Base-by-base conservation (phyloP, 2,888 invertebrate genomes). In the Stenchaetothrips biformis region DNA sequence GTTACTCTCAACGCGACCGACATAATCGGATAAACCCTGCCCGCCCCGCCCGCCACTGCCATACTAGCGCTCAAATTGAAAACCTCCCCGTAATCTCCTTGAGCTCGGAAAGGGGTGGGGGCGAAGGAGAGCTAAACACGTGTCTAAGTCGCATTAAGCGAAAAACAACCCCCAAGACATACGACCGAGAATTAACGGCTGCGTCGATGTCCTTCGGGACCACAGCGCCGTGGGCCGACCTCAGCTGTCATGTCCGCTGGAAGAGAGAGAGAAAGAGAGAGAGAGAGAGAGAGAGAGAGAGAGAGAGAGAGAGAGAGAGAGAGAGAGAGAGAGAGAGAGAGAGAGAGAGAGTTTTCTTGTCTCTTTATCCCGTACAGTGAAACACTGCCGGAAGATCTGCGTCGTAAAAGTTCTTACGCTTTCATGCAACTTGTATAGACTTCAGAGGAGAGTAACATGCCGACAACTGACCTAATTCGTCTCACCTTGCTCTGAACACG, bases 1-100 rank as follows among this genome's bases (percentile, higher is more conserved):
- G 67, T 74, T 74, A 74, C 67, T 74, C 67, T 74, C 67, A 21
- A 74, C 67, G 25, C 67, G 67, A 25, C 67, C 21, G 67, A 74
- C 67, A 74, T 74, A 74, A 74, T 74, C 67, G 67, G 67, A 74
- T 74, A 74, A 74, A 74, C 67, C 37, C 37, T 21, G 67, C 53
- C 67, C 18, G 25, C 67, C 25, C 21, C 11, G 25, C 67, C 25
- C 25, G 11, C 67, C 9, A 9, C 37, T 37, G 37, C 67, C 37
- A 37, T n/a, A 74, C 67, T 74, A 74, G 25, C 67, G 67, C 67
- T 74, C 67, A 74, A 74, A 74, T 74, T 74, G 67, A 74, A 74
- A 74, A 74, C 67, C 67, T 74, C 67, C 67, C 25, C 11, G 67
- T 74, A 74, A 74, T 74, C 67, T 74, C 25, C 67, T 25, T 74